Evolutionary conservation across 2,113 vertebrate species (phyloP).

Genomic region (Pardalotus punctatus): DNA sequence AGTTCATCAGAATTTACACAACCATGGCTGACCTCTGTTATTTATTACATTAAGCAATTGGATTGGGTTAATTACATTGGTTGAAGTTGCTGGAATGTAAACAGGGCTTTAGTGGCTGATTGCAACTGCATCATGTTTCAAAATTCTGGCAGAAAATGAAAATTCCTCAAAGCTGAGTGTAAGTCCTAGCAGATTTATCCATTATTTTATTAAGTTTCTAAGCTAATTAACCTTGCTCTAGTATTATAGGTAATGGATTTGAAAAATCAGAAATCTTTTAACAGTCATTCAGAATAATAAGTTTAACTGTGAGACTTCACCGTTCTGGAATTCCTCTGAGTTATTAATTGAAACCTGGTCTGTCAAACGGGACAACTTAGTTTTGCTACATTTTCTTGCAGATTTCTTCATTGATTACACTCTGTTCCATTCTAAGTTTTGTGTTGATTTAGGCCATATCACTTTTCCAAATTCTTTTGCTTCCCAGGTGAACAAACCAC

Average conservation of each 20-base stretch:
- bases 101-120: background rate
- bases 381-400: background rate
- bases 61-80: background rate
- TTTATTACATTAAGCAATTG: background rate
- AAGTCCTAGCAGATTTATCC: background rate
- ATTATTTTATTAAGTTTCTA: background rate
- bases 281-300: background rate
- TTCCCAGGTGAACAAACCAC: background rate
- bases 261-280: background rate
- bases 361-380: background rate
- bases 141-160: background rate
- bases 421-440: background rate
- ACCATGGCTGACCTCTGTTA: background rate
- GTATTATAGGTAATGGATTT: background rate
- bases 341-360: background rate
- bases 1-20: background rate
- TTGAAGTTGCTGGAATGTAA: constrained; percentile 21
- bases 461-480: background rate
- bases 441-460: background rate
- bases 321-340: background rate
- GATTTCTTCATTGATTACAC: background rate
- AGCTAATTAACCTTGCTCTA: background rate
- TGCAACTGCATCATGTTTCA: background rate
- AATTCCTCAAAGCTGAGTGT: background rate
- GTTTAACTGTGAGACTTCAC: background rate